A percentile compares a stretch with the other conserved stretches of the same genome.
phyloP scores from a whole-genome alignment of 2,797 vertebrate genomes.

The Picus viridis region DNA sequence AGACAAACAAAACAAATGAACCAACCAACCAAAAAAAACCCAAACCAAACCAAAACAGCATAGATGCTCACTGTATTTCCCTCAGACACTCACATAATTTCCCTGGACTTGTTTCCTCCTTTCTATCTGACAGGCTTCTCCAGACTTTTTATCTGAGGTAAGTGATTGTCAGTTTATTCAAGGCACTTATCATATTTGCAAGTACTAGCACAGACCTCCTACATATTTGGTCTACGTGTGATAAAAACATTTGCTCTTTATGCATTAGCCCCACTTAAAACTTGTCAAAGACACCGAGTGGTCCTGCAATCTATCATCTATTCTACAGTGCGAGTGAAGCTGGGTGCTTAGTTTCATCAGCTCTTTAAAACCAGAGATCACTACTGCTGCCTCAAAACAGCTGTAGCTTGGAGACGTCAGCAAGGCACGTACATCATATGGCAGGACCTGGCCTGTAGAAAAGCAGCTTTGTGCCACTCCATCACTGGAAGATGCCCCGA shows the following conservation, averaged over 20 bases:
- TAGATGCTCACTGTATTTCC: background rate
- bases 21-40: background rate
- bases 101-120: background rate
- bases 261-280: slow-evolving; percentile 34
- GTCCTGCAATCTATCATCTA: slow-evolving; percentile 20
- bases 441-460: background rate
- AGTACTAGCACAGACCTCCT: slow-evolving; percentile 37
- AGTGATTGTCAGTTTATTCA: slow-evolving; percentile 44
- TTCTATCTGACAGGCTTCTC: background rate
- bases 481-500: background rate
- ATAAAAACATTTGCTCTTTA: slow-evolving; percentile 53
- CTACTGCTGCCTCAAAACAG: background rate
- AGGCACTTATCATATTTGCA: slow-evolving; percentile 45
- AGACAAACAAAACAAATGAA: background rate
- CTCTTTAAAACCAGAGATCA: background rate
- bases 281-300: slow-evolving; percentile 21
- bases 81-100: background rate
- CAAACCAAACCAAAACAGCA: background rate
- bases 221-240: slow-evolving; percentile 45
- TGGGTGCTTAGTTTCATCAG: background rate
- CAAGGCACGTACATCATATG: background rate
- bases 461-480: background rate
- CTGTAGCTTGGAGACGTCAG: background rate
- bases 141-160: slow-evolving; percentile 37
- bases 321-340: background rate